Percentiles rank a stretch among this genome's conserved stretches.
Conservation (phyloP, 2,797 vertebrate genomes). For the Ctenochaetus hawaiiensis region DNA sequence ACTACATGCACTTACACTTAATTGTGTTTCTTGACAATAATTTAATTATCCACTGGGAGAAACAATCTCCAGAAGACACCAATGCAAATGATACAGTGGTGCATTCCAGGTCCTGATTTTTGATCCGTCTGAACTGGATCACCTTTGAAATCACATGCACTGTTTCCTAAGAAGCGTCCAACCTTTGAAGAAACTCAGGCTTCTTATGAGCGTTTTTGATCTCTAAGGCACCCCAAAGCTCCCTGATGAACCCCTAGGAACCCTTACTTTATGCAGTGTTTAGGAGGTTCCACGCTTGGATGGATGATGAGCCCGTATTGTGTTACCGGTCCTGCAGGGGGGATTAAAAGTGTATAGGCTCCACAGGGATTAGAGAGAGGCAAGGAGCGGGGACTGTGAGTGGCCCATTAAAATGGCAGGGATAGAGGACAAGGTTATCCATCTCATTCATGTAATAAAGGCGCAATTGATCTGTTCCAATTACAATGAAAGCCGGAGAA, state of each 20-base stretch:
- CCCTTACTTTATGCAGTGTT: slow-evolving; percentile 50
- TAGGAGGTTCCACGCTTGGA: slow-evolving; percentile 49
- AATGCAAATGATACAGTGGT: not conserved
- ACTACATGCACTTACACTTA: not conserved
- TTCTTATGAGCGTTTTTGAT: slow-evolving; percentile 52
- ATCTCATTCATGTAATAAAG: slow-evolving; percentile 80
- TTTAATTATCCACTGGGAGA: not conserved
- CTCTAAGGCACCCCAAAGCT: slow-evolving; percentile 29
- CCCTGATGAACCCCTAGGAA: slow-evolving; percentile 46
- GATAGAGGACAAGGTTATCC: slow-evolving; percentile 73
- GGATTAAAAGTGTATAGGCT: slow-evolving; percentile 76
- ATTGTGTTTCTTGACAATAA: slow-evolving; percentile 4
- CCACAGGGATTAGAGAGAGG: slow-evolving; percentile 74
- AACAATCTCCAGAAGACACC: not conserved
- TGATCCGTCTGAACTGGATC: not conserved
- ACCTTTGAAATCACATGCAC: slow-evolving; percentile 17
- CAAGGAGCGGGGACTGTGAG: slow-evolving; percentile 64
- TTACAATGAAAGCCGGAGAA: slow-evolving; percentile 67
- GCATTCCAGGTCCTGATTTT: slow-evolving; percentile 9
- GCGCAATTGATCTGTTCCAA: slow-evolving; percentile 79
- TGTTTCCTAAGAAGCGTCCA: slow-evolving; percentile 17
- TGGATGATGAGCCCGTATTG: slow-evolving; percentile 66
- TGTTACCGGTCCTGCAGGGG: slow-evolving; percentile 66
- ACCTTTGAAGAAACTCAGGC: slow-evolving; percentile 42
- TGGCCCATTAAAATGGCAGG: slow-evolving; percentile 75